Percentiles rank a stretch among this genome's conserved stretches.
Evolutionary conservation across 2,797 vertebrate genomes (phyloP).

Genomic region (Mareca strepera): DNA sequence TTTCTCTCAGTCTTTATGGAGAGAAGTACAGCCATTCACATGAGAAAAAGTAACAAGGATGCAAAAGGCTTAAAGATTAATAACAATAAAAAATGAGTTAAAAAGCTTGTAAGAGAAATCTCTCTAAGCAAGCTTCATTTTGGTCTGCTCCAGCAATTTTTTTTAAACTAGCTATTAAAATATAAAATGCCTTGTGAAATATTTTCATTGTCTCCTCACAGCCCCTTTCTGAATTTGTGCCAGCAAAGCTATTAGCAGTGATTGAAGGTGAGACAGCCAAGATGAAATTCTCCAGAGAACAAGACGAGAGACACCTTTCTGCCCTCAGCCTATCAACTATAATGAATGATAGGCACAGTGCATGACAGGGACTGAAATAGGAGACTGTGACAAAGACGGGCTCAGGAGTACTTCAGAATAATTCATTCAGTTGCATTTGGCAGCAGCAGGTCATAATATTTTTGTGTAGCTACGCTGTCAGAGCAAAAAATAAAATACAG

Average conservation of each 20-base stretch:
- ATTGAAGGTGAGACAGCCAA: slow-evolving; percentile 83
- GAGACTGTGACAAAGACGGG: slow-evolving; percentile 63
- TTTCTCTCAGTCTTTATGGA: neutral
- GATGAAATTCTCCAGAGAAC: slow-evolving; percentile 80
- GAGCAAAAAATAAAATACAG: slow-evolving; percentile 16
- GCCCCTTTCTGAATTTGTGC: slow-evolving; percentile 78
- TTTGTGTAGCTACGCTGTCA: slow-evolving; percentile 48
- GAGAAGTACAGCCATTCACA: neutral
- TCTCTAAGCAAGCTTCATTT: slow-evolving; percentile 34
- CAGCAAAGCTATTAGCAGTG: slow-evolving; percentile 88
- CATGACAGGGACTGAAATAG: slow-evolving; percentile 63
- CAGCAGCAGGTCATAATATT: slow-evolving; percentile 60
- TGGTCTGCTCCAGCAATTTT: slow-evolving; percentile 42
- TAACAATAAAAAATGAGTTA: neutral
- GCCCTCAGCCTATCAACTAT: slow-evolving; percentile 70
- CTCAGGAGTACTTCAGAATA: slow-evolving; percentile 66
- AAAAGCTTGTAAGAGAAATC: slow-evolving; percentile 24
- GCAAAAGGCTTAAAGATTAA: neutral
- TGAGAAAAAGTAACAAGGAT: neutral
- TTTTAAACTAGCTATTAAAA: slow-evolving; percentile 60
- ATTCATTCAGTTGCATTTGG: slow-evolving; percentile 53
- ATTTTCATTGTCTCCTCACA: slow-evolving; percentile 57
- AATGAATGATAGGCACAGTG: slow-evolving; percentile 71
- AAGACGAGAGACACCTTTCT: slow-evolving; percentile 73
- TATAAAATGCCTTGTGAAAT: slow-evolving; percentile 66